These are phyloP conservation scores for Drosophila pseudotakahashii DNA, from an alignment of 2,888 invertebrate species.

Conservation along the genomic window DNA sequence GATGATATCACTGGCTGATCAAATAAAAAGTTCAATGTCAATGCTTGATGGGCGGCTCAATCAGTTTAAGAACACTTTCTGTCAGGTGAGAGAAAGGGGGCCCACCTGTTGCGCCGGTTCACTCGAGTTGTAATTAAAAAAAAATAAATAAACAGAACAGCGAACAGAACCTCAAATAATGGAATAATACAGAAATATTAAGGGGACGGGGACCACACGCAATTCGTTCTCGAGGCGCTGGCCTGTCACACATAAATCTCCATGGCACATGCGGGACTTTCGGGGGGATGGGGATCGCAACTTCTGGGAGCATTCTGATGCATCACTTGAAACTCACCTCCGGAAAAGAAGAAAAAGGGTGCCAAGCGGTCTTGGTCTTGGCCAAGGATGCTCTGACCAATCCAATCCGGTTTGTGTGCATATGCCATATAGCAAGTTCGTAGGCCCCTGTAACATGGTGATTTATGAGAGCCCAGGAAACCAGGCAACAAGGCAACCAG, in stretches of 20 bases:
- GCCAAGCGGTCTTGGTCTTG: slow-evolving; percentile 56
- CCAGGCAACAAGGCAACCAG: slow-evolving; percentile 1
- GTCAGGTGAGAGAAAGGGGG: slow-evolving; percentile 52
- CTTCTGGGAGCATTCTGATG: slow-evolving; percentile 29
- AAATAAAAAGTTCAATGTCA: slow-evolving; percentile 69
- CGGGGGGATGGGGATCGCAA: slow-evolving; percentile 37
- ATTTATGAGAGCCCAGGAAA: slow-evolving; percentile 54
- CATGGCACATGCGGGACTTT: slow-evolving; percentile 57
- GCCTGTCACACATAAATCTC: slow-evolving; percentile 65
- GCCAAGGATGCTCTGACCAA: slow-evolving; percentile 56
- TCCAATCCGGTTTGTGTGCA: slow-evolving; percentile 39
- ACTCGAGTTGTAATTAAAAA: slow-evolving; percentile 69
- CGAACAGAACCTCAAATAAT: slow-evolving; percentile 17
- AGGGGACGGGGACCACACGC: slow-evolving; percentile 65
- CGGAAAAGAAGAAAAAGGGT: slow-evolving; percentile 55
- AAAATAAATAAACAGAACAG: slow-evolving; percentile 16
- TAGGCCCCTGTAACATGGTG: slow-evolving; percentile 59
- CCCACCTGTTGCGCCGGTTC: slow-evolving; percentile 75
- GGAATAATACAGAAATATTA: slow-evolving; percentile 6
- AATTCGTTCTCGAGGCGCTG: slow-evolving; percentile 52
- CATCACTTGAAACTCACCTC: slow-evolving; percentile 51
- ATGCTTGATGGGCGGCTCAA: slow-evolving; percentile 49
- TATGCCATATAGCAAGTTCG: slow-evolving; percentile 52
- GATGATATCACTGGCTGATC: slow-evolving; percentile 43
- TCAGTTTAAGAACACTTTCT: slow-evolving; percentile 60